Base-by-base conservation (phyloP, 2,888 invertebrate species). In the Acleris holmiana region DNA sequence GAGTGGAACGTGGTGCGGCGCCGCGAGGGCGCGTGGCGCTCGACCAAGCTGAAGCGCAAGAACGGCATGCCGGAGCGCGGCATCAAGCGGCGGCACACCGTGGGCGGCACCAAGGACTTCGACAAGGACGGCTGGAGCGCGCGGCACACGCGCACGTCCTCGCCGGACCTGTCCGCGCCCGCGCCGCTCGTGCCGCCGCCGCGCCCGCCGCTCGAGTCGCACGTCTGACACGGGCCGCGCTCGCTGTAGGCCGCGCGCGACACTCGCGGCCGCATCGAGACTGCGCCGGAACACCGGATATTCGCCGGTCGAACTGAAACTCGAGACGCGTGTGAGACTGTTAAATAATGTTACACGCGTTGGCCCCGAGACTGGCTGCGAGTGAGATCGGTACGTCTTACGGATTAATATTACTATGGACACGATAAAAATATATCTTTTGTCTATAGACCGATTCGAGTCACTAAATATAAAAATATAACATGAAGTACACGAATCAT, bases 61-160 rank as follows among this genome's bases (percentile, higher is more conserved):
- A 96, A 95, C 84, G 96, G 96, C 67, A 95, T 95, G 95, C 95
- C 95, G n/a, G 96, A 96, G 85, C 91, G 96, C 71, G 96, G 96
- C 69, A 97, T 97, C 77, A 97, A 97, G 87, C 94, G 98, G 49
- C 94, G 98, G 29, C 98, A 98, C 89, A 98, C 98, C 0, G 98
- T 98, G 8, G 98, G 98, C 68, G 98, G 98, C 61, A 97, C 97
- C n/a, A 97, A 97, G 87, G 98, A 98, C 88, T 96, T 93, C 84
- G 93, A 92, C 84, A 92, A 92, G 93, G 94, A 93, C 93, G 93
- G 92, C 80, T 88, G 94, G 94, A 84, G 93, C 88, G 91, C 94
- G 87, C 85, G 94, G 71, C 89, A 93, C 91, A 89, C 94, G 89
- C 86, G 94, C 88, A 93, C 93, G 73, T 91, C 94, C 74, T 88